Evolutionary conservation across 1,140 invertebrate species (phyloP).

Genomic region (Varroa destructor): DNA sequence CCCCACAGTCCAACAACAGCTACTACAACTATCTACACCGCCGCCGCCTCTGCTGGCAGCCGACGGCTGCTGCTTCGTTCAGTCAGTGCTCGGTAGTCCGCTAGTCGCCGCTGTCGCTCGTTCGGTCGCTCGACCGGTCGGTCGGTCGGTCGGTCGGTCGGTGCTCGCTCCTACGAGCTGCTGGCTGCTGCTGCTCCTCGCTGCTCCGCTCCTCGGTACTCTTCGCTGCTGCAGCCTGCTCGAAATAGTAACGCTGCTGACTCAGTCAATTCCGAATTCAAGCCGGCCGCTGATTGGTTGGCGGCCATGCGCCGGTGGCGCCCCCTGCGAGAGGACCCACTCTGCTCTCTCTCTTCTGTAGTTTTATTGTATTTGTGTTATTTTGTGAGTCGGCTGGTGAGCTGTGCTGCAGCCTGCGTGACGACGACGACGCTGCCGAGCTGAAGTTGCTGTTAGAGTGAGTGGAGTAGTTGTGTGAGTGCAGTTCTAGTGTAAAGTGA

Average conservation of each 20-base stretch:
- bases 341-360: conserved; percentile 28
- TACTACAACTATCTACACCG: too few relatives aligned
- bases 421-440: too few relatives aligned
- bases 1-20: too few relatives aligned
- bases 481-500: too few relatives aligned
- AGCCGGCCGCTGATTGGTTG: conserved; percentile 24
- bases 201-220: neutral
- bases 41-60: too few relatives aligned
- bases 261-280: conserved; percentile 29
- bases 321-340: conserved; percentile 25
- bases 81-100: too few relatives aligned
- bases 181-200: neutral
- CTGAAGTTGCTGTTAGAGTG: too few relatives aligned
- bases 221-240: conserved; percentile 1
- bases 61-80: too few relatives aligned
- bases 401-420: too few relatives aligned
- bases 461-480: too few relatives aligned
- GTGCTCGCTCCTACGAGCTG: neutral
- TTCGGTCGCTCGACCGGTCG: neutral
- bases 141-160: neutral
- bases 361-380: conserved; percentile 28
- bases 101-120: neutral
- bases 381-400: conserved; percentile 24
- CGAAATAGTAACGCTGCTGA: conserved; percentile 28
- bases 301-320: conserved; percentile 2